phyloP scores from a whole-genome alignment of 2,113 vertebrate genomes.

The Jacana jacana region DNA sequence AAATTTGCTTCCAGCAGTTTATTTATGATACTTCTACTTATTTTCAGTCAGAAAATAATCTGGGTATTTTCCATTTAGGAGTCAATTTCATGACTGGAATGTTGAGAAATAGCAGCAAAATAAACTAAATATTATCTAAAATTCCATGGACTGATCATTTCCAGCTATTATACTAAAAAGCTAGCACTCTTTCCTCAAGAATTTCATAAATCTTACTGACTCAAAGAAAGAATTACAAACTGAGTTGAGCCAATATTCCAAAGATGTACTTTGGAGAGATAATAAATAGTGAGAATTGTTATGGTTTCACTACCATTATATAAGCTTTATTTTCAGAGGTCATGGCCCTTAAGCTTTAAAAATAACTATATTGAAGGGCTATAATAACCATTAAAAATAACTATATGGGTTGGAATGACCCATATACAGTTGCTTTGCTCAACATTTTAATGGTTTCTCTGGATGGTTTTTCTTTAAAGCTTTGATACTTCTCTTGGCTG shows the following conservation, averaged over 20 bases:
- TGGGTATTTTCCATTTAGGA: not conserved
- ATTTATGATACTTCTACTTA: not conserved
- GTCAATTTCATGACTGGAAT: not conserved
- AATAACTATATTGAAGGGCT: not conserved
- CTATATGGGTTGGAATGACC: not conserved
- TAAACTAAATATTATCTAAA: not conserved
- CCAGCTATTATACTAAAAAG: not conserved
- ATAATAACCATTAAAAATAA: not conserved
- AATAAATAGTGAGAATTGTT: not conserved
- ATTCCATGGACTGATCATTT: not conserved
- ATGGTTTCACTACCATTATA: not conserved
- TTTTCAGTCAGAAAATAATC: not conserved
- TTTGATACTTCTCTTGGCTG: not conserved
- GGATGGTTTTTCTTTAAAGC: not conserved
- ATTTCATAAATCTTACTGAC: accelerated
- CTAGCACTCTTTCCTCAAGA: not conserved
- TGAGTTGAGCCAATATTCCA: not conserved
- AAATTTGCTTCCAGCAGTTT: not conserved
- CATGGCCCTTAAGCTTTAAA: not conserved
- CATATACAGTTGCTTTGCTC: not conserved
- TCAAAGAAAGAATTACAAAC: not conserved
- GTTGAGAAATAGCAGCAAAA: not conserved
- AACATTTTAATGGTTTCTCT: not conserved
- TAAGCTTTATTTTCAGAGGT: not conserved
- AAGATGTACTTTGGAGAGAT: not conserved